Conservation (phyloP, 2,888 invertebrate species). For the Syritta pipiens region DNA sequence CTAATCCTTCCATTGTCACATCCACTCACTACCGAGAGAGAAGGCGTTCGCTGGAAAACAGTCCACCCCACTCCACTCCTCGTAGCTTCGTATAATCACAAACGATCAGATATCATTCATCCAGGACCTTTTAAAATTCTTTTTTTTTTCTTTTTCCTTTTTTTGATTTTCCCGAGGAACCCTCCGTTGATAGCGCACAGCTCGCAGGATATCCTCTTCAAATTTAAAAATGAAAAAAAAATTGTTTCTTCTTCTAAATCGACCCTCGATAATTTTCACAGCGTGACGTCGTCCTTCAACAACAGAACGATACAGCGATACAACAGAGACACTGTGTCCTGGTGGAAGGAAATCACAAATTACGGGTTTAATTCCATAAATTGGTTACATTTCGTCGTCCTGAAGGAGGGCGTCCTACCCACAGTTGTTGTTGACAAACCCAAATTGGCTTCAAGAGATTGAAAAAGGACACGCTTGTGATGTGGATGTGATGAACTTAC, state of each 20-base stretch:
- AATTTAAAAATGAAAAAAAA: conserved; percentile 35
- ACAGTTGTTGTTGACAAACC: not conserved
- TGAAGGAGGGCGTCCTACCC: not conserved
- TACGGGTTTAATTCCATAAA: conserved; percentile 72
- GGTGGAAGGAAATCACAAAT: conserved; percentile 71
- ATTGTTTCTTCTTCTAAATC: conserved; percentile 51
- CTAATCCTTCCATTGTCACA: conserved; percentile 59
- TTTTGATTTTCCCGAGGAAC: not conserved
- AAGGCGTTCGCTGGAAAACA: conserved; percentile 41
- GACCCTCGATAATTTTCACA: conserved; percentile 71
- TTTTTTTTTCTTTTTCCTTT: not conserved
- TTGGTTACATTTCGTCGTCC: conserved; percentile 56
- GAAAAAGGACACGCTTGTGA: not conserved
- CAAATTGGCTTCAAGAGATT: not conserved
- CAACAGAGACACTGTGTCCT: conserved; percentile 14
- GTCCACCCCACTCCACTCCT: no score
- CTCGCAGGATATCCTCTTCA: conserved; percentile 50
- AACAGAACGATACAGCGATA: conserved; percentile 32
- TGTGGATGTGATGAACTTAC: no score
- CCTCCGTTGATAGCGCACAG: not conserved
- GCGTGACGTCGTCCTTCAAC: conserved; percentile 60
- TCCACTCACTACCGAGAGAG: not conserved
- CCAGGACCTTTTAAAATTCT: not conserved
- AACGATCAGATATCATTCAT: conserved; percentile 66
- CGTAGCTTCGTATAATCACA: conserved; percentile 59